phyloP scores from a whole-genome alignment of 2,113 vertebrate genomes.

The Triplophysa tibetana region DNA sequence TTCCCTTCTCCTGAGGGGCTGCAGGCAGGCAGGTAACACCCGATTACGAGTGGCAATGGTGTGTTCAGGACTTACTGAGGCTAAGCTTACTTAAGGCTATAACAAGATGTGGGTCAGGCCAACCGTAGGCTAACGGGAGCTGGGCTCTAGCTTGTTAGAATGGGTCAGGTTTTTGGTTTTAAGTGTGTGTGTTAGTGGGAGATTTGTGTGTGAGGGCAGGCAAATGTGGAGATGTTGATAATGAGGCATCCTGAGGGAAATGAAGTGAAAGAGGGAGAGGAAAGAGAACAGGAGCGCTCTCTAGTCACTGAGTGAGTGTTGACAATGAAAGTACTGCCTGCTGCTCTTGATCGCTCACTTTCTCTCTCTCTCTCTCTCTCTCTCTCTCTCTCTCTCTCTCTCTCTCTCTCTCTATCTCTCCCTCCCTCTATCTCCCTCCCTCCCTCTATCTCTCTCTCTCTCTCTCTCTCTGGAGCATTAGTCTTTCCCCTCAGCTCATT shows the following conservation, averaged over 20 bases:
- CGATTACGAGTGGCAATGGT: constrained; percentile 77
- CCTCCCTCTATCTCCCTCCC: too few species aligned
- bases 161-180: constrained; percentile 68
- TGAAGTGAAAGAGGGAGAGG: constrained; percentile 60
- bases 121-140: constrained; percentile 69
- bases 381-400: too few species aligned
- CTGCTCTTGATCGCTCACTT: too few species aligned
- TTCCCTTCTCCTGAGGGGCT: constrained; percentile 50
- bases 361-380: too few species aligned
- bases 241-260: constrained; percentile 60
- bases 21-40: constrained; percentile 65
- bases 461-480: constrained; percentile 29
- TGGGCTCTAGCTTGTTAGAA: constrained; percentile 63
- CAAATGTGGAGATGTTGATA: constrained; percentile 50
- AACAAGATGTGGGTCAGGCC: constrained; percentile 80
- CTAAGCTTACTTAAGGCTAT: constrained; percentile 81
- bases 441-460: not conserved
- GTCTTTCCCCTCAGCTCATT: constrained; percentile 50
- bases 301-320: too few species aligned
- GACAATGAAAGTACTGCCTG: too few species aligned
- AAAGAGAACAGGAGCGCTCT: constrained; percentile 45
- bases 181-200: constrained; percentile 39
- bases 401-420: too few species aligned
- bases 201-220: constrained; percentile 53
- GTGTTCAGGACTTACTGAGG: constrained; percentile 74